Percentiles rank a stretch among this genome's conserved stretches.
Conservation (phyloP, 2,797 vertebrate genomes). For the Huso huso region DNA sequence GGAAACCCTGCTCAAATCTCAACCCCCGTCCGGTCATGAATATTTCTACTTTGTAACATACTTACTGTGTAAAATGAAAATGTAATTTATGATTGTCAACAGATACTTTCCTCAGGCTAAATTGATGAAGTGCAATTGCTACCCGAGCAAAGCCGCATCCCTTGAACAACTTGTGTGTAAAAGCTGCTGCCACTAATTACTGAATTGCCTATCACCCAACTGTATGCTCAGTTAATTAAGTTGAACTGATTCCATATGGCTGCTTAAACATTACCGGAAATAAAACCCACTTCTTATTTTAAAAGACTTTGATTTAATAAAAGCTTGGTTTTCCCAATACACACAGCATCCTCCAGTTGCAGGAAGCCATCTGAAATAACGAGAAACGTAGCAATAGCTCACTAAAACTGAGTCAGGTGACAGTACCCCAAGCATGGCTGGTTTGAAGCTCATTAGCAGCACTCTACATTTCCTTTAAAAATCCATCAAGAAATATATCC, state of each 20-base stretch:
- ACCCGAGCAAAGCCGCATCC: slow-evolving; percentile 43
- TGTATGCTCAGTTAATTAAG: slow-evolving; percentile 18
- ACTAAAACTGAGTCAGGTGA: too few species aligned
- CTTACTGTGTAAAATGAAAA: slow-evolving; percentile 9
- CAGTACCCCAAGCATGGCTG: too few species aligned
- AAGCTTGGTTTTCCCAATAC: too few species aligned
- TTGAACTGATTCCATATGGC: slow-evolving; percentile 7
- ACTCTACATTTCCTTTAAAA: background rate
- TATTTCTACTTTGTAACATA: too few species aligned
- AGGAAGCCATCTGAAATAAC: too few species aligned
- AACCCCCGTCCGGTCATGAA: too few species aligned
- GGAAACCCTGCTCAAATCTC: too few species aligned
- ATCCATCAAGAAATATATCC: background rate
- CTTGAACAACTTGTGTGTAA: slow-evolving; percentile 39
- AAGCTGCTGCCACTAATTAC: slow-evolving; percentile 47
- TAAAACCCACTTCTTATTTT: background rate
- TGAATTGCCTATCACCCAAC: slow-evolving; percentile 25
- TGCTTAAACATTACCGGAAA: background rate
- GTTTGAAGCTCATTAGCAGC: background rate
- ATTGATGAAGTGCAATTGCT: slow-evolving; percentile 55
- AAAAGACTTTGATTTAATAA: background rate
- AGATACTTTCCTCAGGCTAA: slow-evolving; percentile 46
- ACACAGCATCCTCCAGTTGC: too few species aligned
- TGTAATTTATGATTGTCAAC: slow-evolving; percentile 49
- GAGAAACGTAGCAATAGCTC: too few species aligned